Conservation (phyloP, 30 jellyfish, hydroid and myxozoan genomes). For the Cassiopea andromeda region DNA sequence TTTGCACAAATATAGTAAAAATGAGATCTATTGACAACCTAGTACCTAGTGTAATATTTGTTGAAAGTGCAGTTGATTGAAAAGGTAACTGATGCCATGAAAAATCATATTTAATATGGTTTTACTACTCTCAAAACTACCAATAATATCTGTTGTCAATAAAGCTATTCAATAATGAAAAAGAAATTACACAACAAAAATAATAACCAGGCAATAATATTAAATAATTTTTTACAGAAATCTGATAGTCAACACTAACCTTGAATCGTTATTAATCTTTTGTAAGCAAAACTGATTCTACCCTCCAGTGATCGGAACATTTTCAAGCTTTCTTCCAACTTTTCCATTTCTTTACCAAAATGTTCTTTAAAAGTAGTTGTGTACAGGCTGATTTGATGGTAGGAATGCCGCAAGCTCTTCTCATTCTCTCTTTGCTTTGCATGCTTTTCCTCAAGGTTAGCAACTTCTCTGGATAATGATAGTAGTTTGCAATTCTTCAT, state of each 20-base stretch:
- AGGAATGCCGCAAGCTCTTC: background rate
- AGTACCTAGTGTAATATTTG: too few species aligned
- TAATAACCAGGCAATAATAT: too few species aligned
- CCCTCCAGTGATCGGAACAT: constrained; percentile 30
- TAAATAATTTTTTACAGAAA: too few species aligned
- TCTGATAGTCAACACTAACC: constrained; percentile 8
- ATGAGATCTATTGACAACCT: too few species aligned
- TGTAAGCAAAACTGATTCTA: constrained; percentile 53
- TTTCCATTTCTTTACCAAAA: background rate
- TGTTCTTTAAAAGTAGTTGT: background rate
- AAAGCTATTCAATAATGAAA: too few species aligned
- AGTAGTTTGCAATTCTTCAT: background rate
- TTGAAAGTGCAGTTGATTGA: too few species aligned
- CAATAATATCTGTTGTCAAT: too few species aligned
- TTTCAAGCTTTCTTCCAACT: constrained; percentile 11
- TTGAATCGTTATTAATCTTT: constrained; percentile 42
- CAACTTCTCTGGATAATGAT: constrained; percentile 3
- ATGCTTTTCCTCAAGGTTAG: background rate
- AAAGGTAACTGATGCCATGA: too few species aligned
- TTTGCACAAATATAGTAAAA: too few species aligned
- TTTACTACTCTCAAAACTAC: too few species aligned
- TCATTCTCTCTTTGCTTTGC: background rate
- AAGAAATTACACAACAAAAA: too few species aligned
- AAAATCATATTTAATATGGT: too few species aligned
- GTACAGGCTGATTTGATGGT: background rate